These are phyloP conservation scores for Phortica magna DNA, from an alignment of 2,888 invertebrate species.

Conservation along the genomic window DNA sequence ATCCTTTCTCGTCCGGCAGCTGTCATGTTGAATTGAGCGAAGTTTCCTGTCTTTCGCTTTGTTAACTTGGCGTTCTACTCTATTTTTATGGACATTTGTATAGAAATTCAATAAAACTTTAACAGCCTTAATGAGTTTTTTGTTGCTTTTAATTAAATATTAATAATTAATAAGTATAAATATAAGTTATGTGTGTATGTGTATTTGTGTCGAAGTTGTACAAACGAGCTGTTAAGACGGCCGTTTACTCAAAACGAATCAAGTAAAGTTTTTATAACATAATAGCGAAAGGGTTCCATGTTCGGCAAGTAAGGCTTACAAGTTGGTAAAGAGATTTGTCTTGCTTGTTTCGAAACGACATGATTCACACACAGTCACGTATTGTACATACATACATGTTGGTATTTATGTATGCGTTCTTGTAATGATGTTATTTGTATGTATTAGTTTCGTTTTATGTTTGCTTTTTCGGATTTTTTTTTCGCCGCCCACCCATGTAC, in stretches of 20 bases:
- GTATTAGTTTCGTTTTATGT: background rate
- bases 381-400: background rate
- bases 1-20: constrained; percentile 1
- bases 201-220: background rate
- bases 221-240: no score
- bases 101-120: constrained; percentile 52
- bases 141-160: constrained; percentile 47
- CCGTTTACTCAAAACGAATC: no score
- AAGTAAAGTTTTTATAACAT: no score
- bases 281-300: no score
- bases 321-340: background rate
- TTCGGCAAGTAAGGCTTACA: no score
- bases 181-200: background rate
- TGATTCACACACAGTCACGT: background rate
- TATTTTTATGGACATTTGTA: constrained; percentile 5
- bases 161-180: constrained; percentile 35
- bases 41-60: constrained; percentile 32
- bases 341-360: background rate
- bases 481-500: background rate
- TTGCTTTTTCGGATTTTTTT: background rate
- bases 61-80: background rate
- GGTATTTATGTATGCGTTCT: background rate
- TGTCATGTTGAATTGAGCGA: constrained; percentile 20
- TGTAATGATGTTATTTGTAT: constrained; percentile 7
- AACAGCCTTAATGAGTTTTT: constrained; percentile 52